phyloP scores from a whole-genome alignment of 2,797 vertebrate genomes.

The Clarias platycephalus region DNA sequence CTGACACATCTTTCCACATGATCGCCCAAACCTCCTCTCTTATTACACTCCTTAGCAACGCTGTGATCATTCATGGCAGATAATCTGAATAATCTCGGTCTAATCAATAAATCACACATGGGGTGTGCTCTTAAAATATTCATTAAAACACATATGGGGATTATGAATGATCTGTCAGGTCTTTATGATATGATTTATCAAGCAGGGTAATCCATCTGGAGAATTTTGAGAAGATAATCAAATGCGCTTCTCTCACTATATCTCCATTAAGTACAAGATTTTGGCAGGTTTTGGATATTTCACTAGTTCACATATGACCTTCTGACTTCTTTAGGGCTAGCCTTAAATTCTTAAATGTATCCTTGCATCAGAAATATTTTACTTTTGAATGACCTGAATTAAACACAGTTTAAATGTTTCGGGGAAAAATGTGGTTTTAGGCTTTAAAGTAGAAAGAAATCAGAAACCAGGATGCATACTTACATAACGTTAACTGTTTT shows the following conservation, averaged over 20 bases:
- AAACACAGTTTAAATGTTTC: not conserved
- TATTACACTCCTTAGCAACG: not conserved
- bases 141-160: not conserved
- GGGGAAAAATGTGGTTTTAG: not conserved
- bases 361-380: not conserved
- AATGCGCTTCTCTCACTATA: not conserved
- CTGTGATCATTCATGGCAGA: not conserved
- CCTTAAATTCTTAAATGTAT: not conserved
- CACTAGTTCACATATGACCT: not conserved
- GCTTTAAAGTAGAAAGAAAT: not conserved
- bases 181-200: not conserved
- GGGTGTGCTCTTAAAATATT: not conserved
- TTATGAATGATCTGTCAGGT: not conserved
- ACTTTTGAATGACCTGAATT: not conserved
- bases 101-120: slow-evolving; percentile 8
- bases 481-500: not conserved
- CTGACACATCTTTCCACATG: not conserved
- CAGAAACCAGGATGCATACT: not conserved
- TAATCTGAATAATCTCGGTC: not conserved
- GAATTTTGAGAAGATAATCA: not conserved
- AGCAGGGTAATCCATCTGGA: not conserved
- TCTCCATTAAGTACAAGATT: not conserved
- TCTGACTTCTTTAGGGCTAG: not conserved
- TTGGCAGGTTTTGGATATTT: not conserved
- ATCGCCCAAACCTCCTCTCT: not conserved